Percentiles rank a stretch among this genome's conserved stretches.
phyloP scores from a whole-genome alignment of 2,113 vertebrate species.

The Phalacrocorax pelagicus region DNA sequence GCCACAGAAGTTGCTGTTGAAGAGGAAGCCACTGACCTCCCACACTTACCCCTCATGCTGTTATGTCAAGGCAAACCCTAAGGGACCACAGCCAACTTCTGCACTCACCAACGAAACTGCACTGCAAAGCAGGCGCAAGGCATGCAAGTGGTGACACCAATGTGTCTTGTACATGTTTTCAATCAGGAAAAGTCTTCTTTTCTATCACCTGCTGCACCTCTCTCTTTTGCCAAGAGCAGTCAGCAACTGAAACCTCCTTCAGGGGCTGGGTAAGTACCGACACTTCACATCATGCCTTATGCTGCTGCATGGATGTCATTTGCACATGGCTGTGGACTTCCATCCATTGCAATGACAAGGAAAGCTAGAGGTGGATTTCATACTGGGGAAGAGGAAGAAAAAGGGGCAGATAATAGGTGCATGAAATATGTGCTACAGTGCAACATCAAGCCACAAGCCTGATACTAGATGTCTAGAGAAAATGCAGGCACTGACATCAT shows the following conservation, averaged over 20 bases:
- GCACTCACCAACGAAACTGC: not conserved
- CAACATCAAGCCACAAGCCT: not conserved
- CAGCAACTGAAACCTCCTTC: not conserved
- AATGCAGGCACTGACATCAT: not conserved
- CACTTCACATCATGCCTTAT: not conserved
- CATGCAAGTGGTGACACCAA: not conserved
- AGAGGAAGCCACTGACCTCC: not conserved
- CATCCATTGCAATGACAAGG: not conserved
- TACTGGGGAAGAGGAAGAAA: not conserved
- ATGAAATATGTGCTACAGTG: not conserved
- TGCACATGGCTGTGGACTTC: not conserved
- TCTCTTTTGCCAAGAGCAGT: not conserved
- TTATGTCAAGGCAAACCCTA: not conserved
- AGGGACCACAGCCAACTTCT: not conserved
- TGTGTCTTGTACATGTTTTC: not conserved
- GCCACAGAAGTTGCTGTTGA: not conserved
- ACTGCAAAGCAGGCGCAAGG: not conserved
- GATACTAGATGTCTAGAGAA: not conserved
- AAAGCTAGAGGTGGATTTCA: not conserved
- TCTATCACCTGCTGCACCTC: not conserved
- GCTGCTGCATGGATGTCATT: accelerated
- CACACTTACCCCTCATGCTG: not conserved
- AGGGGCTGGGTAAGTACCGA: not conserved
- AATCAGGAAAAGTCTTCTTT: not conserved
- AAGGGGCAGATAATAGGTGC: not conserved